Evolutionary conservation across 2,888 invertebrate genomes (phyloP), one percentile per base, ranked within the genome.

Genomic region (Habrosyne pyritoides): DNA sequence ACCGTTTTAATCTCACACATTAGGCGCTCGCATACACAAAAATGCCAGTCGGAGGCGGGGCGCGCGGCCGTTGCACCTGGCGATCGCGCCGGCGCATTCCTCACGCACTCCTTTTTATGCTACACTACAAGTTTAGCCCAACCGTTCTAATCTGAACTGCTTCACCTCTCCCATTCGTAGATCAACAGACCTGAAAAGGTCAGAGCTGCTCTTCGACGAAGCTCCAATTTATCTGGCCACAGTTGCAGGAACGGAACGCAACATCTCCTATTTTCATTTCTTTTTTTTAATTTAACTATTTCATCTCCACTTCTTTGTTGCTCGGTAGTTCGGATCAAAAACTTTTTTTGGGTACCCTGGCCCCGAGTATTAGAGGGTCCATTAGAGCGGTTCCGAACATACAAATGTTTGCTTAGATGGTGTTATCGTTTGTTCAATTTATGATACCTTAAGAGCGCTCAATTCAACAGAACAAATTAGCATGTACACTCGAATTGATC

Each of bases 51-150:
- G 81, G 81, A 79, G 89, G 87, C 87, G 87, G 84, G 81, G 83
- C 85, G 74, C 75, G 79, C 78, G 91, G 91, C 81, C 89, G 85
- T 88, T 92, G 91, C 91, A 92, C 91, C 91, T 91, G 91, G 83
- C 86, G 80, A 81, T 79, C 82, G 81, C 78, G 79, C 74, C 83
- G 79, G 83, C 87, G 85, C 91, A 91, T 91, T 91, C 91, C 89
- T 85, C 85, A 90, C 89, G 86, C 90, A 91, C 90, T 89, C 89
- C 89, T 89, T 91, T 89, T 90, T 89, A 88, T 87, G 79, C 83
- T 81, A 83, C 83, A 83, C 83, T 83, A 83, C 85, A 75, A 84
- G 80, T 80, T 81, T 79, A 86, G 77, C 71, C 79, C 81, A 75
- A 78, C 87, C 87, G 79, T 63, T 77, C 68, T 84, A 80, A 75